A percentile compares a stretch with the other conserved stretches of the same genome.
phyloP scores from a whole-genome alignment of 2,113 vertebrate species.

The Phalacrocorax brasilianus region DNA sequence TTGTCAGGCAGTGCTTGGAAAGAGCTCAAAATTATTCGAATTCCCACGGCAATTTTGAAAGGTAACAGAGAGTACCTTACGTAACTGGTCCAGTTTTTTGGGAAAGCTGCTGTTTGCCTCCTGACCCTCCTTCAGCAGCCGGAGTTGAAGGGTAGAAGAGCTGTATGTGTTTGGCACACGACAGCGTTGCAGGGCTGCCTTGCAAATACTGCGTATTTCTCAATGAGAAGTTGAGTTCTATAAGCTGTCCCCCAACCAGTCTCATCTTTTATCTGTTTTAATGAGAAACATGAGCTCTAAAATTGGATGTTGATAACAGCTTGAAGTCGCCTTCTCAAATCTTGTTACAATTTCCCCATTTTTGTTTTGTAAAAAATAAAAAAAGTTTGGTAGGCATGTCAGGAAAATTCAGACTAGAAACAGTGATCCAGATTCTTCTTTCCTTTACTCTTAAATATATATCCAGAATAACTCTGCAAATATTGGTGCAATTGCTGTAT shows the following conservation, averaged over 20 bases:
- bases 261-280: background rate
- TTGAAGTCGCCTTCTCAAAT: background rate
- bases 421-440: background rate
- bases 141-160: background rate
- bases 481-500: background rate
- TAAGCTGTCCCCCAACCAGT: background rate
- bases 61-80: background rate
- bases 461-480: background rate
- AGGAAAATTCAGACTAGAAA: background rate
- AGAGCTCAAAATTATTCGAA: background rate
- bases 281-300: background rate
- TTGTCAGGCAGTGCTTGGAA: background rate
- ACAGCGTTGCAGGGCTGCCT: background rate
- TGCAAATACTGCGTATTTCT: rapidly evolving
- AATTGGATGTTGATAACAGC: background rate
- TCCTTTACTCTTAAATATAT: background rate
- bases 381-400: background rate
- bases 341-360: background rate
- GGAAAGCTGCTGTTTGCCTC: background rate
- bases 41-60: background rate
- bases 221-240: background rate
- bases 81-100: background rate
- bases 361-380: background rate
- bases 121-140: background rate
- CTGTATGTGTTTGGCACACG: background rate